Evolutionary conservation across 2,113 vertebrate species (phyloP).

Genomic region (Pterophyllum scalare): DNA sequence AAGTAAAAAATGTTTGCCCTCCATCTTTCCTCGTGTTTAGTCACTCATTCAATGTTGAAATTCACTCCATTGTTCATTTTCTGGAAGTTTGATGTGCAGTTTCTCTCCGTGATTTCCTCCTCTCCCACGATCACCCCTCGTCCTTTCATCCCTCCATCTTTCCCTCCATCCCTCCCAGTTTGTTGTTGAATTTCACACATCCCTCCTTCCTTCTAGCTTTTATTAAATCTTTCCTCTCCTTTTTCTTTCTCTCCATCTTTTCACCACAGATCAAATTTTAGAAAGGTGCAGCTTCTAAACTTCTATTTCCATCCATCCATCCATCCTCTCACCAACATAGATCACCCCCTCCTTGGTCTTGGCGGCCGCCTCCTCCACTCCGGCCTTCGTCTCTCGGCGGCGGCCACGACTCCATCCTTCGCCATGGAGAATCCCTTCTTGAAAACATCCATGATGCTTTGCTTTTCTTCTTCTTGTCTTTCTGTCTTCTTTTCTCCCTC

Average conservation of each 20-base stretch:
- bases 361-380: conserved; percentile 92
- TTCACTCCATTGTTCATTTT: background rate
- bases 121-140: background rate
- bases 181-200: background rate
- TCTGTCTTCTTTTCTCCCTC: background rate
- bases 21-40: too few relatives aligned
- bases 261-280: background rate
- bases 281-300: too few relatives aligned
- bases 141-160: background rate
- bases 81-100: background rate
- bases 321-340: conserved; percentile 79
- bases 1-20: too few relatives aligned
- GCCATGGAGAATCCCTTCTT: conserved; percentile 97
- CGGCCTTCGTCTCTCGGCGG: conserved; percentile 95
- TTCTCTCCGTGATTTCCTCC: background rate
- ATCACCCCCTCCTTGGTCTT: conserved; percentile 98
- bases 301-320: background rate
- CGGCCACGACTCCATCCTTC: conserved; percentile 93
- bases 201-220: background rate
- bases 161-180: background rate
- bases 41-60: accelerated
- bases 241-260: too few relatives aligned
- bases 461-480: background rate
- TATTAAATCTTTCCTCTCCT: background rate
- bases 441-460: conserved; percentile 88